Conservation (phyloP, 2,113 vertebrate species). For the Sphaerodactylus townsendi region DNA sequence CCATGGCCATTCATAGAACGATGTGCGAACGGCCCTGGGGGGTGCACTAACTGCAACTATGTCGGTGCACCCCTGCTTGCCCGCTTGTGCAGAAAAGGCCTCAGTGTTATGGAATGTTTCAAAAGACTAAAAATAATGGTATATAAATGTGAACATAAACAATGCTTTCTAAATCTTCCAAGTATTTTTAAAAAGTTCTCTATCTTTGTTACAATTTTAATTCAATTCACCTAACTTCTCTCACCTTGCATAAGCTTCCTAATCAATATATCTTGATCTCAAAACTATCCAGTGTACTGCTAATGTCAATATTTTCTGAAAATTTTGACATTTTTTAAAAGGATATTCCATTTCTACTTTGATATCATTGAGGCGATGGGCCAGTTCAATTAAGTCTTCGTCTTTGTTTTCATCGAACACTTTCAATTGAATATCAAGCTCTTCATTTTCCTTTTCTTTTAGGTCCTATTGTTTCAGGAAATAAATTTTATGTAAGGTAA, state of each 20-base stretch:
- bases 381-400: slow-evolving; percentile 93
- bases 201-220: neutral
- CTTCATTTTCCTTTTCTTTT: slow-evolving; percentile 93
- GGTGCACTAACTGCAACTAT: too few relatives aligned
- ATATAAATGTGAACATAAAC: neutral
- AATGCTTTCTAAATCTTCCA: neutral
- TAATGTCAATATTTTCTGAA: neutral
- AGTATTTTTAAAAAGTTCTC: neutral
- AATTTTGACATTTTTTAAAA: slow-evolving; percentile 69
- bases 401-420: slow-evolving; percentile 99
- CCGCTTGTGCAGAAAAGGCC: too few relatives aligned
- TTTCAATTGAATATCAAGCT: slow-evolving; percentile 96
- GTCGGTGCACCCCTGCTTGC: too few relatives aligned
- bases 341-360: slow-evolving; percentile 99
- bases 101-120: neutral
- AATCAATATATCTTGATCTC: neutral
- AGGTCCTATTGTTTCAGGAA: slow-evolving; percentile 79
- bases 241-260: neutral
- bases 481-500: slow-evolving; percentile 35
- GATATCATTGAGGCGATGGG: slow-evolving; percentile 94
- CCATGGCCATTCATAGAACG: too few relatives aligned
- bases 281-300: neutral
- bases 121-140: neutral
- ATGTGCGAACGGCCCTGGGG: too few relatives aligned
- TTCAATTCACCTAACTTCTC: neutral